Percentiles rank a stretch among this genome's conserved stretches.
phyloP scores from a whole-genome alignment of 2,888 invertebrate species.

The Acleris literana region DNA sequence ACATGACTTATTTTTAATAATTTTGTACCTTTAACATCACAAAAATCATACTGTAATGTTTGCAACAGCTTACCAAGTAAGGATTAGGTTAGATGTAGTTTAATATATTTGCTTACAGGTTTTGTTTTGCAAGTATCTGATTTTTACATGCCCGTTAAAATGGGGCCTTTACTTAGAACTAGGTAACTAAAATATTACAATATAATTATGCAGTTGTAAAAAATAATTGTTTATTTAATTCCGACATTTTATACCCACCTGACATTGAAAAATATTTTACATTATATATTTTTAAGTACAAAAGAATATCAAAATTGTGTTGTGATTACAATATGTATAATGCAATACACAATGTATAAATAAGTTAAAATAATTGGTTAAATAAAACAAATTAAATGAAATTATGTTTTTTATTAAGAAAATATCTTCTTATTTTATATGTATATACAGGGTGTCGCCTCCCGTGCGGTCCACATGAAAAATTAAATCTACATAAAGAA shows the following conservation, averaged over 20 bases:
- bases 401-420: conserved; percentile 6
- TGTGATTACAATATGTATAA: conserved; percentile 1
- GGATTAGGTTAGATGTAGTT: not conserved
- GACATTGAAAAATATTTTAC: not conserved
- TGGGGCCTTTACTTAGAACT: no score
- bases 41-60: not conserved
- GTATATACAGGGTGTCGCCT: no score
- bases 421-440: conserved; percentile 2
- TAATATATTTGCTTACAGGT: not conserved
- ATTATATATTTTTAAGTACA: conserved; percentile 2
- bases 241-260: conserved; percentile 5
- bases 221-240: no score
- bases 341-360: conserved; percentile 1
- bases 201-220: no score
- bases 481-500: not conserved
- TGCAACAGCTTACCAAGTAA: not conserved
- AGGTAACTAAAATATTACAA: no score
- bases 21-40: not conserved
- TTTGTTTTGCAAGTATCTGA: not conserved
- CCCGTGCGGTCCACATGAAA: no score
- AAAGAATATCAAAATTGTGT: conserved; percentile 7
- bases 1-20: no score
- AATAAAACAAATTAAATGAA: conserved; percentile 9
- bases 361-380: not conserved
- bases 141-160: conserved; percentile 21